Base-by-base conservation (phyloP, 1,140 invertebrate genomes). In the Helicoverpa armigera region DNA sequence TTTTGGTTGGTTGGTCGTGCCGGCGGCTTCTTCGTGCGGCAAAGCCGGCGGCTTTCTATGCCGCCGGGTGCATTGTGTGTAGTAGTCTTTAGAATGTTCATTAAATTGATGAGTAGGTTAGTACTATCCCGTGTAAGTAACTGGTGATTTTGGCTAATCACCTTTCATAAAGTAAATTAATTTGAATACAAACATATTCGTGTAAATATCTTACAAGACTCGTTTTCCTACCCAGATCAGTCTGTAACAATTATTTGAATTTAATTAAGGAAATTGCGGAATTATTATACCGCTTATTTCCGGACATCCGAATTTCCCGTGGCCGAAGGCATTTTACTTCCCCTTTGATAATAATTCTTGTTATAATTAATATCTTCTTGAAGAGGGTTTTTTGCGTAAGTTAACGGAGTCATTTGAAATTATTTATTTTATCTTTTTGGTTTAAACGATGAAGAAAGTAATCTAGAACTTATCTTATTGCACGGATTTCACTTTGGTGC, bases 271-370 rank as follows among this genome's bases (percentile, higher is more conserved):
- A 23, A 75, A 75, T 74, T 74, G 56, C 35, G 72, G 14, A 60
- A 74, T 74, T 58, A 60, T 60, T 74, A 65, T 65, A 48, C 23
- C 16, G 29, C 48, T 14, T 16, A 43, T 5, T 75, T 35, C 35
- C 73, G 73, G 56, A 60, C 35, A 60, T 75, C 23, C 73, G n/a
- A 75, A 75, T 67, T 48, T 75, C 61, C 73, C 56, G 29, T 50
- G 16, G 31, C 73, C 73, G 50, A 43, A 58, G 35, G 43, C 56
- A n/a, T 2, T 35, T 60, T 74, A 5, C 14, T 60, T 74, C 35
- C 73, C 73, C 56, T 75, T 75, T 67, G 63, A 67, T 58, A 70
- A 51, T 35, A 54, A 61, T 60, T 60, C 11, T 29, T 43, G 50
- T 14, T 14, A 29, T 43, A 73, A 73, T 73, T 73, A 56, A 73